Conservation (phyloP, 2,888 invertebrate species). For the Buathra laborator region DNA sequence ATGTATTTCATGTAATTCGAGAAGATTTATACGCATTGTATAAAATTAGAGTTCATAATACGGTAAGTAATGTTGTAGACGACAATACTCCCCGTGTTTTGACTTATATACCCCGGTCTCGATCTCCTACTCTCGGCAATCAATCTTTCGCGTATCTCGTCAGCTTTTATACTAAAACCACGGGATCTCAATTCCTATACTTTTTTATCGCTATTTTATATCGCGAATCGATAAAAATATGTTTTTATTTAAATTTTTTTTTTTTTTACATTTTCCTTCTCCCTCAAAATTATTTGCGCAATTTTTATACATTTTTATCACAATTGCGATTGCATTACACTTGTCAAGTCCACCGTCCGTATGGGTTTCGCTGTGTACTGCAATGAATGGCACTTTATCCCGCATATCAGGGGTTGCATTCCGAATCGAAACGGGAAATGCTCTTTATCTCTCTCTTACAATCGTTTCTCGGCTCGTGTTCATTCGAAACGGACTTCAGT, state of each 20-base stretch:
- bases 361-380: not conserved
- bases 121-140: no score
- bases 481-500: not conserved
- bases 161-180: no score
- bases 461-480: not conserved
- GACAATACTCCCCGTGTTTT: no score
- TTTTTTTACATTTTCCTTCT: no score
- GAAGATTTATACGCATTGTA: not conserved
- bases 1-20: not conserved
- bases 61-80: no score
- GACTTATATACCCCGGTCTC: no score
- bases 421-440: not conserved
- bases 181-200: no score
- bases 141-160: no score
- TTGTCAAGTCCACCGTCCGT: not conserved
- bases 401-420: not conserved
- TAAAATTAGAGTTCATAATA: not conserved
- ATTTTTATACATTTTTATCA: not conserved
- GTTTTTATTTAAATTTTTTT: no score
- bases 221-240: no score
- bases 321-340: not conserved
- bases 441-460: not conserved
- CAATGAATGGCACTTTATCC: not conserved
- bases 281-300: no score
- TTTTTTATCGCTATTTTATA: no score